phyloP scores from a whole-genome alignment of 2,888 invertebrate species.

The Drosophila setosimentum region DNA sequence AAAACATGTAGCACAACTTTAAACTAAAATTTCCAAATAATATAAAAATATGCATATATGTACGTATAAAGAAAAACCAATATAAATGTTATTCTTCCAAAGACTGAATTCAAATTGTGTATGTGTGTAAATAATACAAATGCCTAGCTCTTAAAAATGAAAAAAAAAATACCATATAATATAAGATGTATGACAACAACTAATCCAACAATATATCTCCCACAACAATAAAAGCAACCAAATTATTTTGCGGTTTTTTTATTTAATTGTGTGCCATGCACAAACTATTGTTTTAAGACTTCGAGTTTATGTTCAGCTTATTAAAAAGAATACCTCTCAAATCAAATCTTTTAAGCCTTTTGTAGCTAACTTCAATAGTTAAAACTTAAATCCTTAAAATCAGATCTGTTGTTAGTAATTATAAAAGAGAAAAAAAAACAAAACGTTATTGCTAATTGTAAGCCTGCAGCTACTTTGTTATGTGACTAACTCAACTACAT shows the following conservation, averaged over 20 bases:
- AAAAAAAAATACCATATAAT: slow-evolving; percentile 9
- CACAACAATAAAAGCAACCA: not conserved
- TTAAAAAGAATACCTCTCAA: not conserved
- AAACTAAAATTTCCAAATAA: slow-evolving; percentile 3
- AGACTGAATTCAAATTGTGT: slow-evolving; percentile 83
- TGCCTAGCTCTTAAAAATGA: slow-evolving; percentile 32
- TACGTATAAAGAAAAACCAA: slow-evolving; percentile 51
- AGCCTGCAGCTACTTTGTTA: slow-evolving; percentile 69
- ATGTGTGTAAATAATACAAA: slow-evolving; percentile 77
- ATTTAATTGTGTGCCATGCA: not conserved
- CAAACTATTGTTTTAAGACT: not conserved
- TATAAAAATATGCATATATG: slow-evolving; percentile 23
- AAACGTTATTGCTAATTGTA: slow-evolving; percentile 49
- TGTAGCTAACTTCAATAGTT: slow-evolving; percentile 43
- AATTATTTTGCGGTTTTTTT: slow-evolving; percentile 1
- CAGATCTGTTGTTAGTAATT: slow-evolving; percentile 36
- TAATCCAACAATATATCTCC: slow-evolving; percentile 13
- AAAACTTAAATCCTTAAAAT: slow-evolving; percentile 9
- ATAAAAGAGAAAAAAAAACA: slow-evolving; percentile 22
- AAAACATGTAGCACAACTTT: slow-evolving; percentile 18
- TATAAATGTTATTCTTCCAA: slow-evolving; percentile 84
- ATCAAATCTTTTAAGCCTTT: slow-evolving; percentile 25
- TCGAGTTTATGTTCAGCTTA: slow-evolving; percentile 10
- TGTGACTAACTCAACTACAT: slow-evolving; percentile 72
- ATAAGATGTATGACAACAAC: slow-evolving; percentile 42